Base-by-base conservation (phyloP, 2,888 invertebrate species). In the Mimas tiliae region DNA sequence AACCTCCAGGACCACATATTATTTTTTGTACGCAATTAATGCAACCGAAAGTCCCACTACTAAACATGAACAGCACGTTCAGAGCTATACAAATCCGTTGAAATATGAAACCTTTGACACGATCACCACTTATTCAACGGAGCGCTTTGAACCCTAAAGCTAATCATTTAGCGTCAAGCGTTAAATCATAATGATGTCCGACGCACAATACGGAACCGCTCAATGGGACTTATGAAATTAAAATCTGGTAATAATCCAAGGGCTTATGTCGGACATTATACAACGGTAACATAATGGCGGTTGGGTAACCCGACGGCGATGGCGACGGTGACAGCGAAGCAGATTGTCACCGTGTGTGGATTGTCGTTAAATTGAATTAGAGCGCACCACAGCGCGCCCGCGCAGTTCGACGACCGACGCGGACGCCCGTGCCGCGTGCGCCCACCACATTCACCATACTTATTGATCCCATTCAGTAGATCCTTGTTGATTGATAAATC, bases 341-440 rank as follows among this genome's bases (percentile, higher is more conserved):
- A 76, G 82, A 83, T 80, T 81, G 83, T 76, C 81, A 78, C 76
- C 80, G 84, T 85, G 85, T 82, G 85, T 89, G 85, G 85, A 84
- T 87, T 89, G 90, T 91, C 88, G 86, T 90, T 88, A 90, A 90
- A 91, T 90, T 88, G 86, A 92, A 92, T 91, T 92, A 91, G 92
- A 91, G 86, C 88, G 80, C 85, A 86, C 88, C 90, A 85, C 82
- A 78, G 82, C 81, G 89, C 91, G 91, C 92, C 91, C 90, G 92
- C 93, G 92, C 93, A 93, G 93, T 91, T 93, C 93, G 91, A 82
- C 91, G 93, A 93, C 93, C 92, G 91, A 78, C 87, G 55, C 34
- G 38, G 91, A 78, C 87, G 58, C 38, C 38, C 58, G 58, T 42
- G 58, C 58, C 42, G 38, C 42, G 58, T 58, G 58, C 93, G 92